A percentile compares a stretch with the other conserved stretches of the same genome.
Conservation (phyloP, 2,113 vertebrate species). For the Thermophis baileyi region DNA sequence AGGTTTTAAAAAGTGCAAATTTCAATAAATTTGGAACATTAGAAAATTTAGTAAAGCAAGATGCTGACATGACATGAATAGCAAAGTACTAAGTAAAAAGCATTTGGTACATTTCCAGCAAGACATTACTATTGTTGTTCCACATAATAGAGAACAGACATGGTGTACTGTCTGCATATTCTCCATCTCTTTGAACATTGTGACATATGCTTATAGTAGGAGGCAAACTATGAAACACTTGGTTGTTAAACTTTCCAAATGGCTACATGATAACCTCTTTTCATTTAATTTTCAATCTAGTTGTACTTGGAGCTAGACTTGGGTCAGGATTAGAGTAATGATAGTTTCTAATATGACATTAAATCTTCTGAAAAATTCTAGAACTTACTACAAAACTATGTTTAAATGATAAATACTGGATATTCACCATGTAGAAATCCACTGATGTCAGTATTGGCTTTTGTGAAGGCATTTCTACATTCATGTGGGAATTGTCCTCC, state of each 20-base stretch:
- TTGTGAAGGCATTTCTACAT: not conserved
- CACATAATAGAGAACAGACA: not conserved
- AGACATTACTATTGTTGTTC: not conserved
- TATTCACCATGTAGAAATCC: not conserved
- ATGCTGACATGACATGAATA: not conserved
- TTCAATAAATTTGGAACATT: slow-evolving; percentile 30
- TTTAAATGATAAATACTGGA: not conserved
- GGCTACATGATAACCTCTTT: not conserved
- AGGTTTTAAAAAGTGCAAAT: slow-evolving; percentile 32
- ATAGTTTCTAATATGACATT: too few relatives aligned
- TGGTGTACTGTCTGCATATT: not conserved
- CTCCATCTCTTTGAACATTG: not conserved
- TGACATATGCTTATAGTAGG: not conserved
- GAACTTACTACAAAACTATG: not conserved
- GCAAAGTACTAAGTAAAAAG: slow-evolving; percentile 9
- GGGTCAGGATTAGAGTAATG: not conserved
- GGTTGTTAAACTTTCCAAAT: not conserved
- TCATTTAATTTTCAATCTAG: not conserved
- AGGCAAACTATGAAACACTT: fast-evolving
- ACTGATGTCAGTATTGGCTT: not conserved
- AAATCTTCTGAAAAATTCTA: not conserved
- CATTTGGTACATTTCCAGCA: not conserved
- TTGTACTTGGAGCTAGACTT: not conserved
- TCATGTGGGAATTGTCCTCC: not conserved
- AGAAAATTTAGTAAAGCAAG: slow-evolving; percentile 22